Conservation (phyloP, 2,797 vertebrate species). For the Takifugu rubripes region DNA sequence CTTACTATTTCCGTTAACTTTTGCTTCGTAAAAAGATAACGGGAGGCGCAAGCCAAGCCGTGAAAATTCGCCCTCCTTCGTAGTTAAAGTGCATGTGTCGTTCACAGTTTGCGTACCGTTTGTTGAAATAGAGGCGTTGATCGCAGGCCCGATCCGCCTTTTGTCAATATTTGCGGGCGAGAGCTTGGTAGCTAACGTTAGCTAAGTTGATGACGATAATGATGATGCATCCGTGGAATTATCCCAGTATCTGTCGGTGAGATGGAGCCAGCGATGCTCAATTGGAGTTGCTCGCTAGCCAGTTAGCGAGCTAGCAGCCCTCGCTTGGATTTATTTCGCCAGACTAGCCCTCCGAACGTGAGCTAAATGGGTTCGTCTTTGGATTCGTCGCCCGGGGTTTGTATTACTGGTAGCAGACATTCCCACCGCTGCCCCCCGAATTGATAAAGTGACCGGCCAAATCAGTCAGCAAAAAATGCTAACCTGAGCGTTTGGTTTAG, state of each 20-base stretch:
- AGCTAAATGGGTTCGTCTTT: slow-evolving; percentile 55
- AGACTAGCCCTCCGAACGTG: slow-evolving; percentile 23
- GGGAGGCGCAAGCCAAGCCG: slow-evolving; percentile 20
- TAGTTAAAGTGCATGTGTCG: slow-evolving; percentile 11
- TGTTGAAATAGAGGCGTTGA: slow-evolving; percentile 1
- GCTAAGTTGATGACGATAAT: slow-evolving; percentile 47
- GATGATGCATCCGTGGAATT: slow-evolving; percentile 65
- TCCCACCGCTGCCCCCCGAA: slow-evolving; percentile 24
- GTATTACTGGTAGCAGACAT: slow-evolving; percentile 25
- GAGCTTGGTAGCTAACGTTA: slow-evolving; percentile 33
- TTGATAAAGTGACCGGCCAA: slow-evolving; percentile 37
- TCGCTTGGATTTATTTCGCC: slow-evolving; percentile 29
- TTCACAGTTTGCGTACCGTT: neutral
- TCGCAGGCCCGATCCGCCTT: slow-evolving; percentile 3
- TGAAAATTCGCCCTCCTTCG: slow-evolving; percentile 9
- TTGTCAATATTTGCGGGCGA: slow-evolving; percentile 8
- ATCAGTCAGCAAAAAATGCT: slow-evolving; percentile 42
- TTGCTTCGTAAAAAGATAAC: slow-evolving; percentile 47
- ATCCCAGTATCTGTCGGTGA: slow-evolving; percentile 65
- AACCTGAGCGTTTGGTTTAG: slow-evolving; percentile 54
- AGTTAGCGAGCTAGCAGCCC: slow-evolving; percentile 54
- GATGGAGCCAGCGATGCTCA: slow-evolving; percentile 63
- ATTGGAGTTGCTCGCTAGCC: slow-evolving; percentile 59
- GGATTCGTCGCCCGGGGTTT: slow-evolving; percentile 15
- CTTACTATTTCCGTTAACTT: slow-evolving; percentile 17